Percentiles rank a stretch among this genome's conserved stretches.
phyloP scores from a whole-genome alignment of 2,888 invertebrate species.

The Stenchaetothrips biformis region DNA sequence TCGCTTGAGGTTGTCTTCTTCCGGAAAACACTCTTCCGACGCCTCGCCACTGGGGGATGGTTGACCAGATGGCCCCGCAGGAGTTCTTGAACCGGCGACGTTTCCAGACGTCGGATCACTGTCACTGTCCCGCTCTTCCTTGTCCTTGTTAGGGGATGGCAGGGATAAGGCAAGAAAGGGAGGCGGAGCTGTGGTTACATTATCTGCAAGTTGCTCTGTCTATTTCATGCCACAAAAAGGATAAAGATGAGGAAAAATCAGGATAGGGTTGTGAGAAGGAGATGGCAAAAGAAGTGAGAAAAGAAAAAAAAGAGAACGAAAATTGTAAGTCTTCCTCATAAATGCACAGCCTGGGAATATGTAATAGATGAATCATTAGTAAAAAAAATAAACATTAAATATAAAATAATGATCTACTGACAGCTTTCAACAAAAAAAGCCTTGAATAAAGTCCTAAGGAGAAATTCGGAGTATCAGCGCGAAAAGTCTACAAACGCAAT shows the following conservation, averaged over 20 bases:
- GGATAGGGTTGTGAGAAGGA: slow-evolving; percentile 13
- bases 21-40: neutral
- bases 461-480: too few relatives aligned
- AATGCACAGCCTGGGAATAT: too few relatives aligned
- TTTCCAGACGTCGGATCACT: neutral
- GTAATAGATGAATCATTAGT: too few relatives aligned
- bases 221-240: slow-evolving; percentile 25
- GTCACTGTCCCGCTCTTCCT: slow-evolving; percentile 13
- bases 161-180: slow-evolving; percentile 13
- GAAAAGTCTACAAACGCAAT: too few relatives aligned
- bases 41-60: neutral
- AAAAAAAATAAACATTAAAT: too few relatives aligned
- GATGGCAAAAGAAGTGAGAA: slow-evolving; percentile 10
- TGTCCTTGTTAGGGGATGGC: slow-evolving; percentile 12
- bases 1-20: neutral
- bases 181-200: neutral
- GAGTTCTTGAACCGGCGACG: neutral
- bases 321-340: slow-evolving; percentile 25
- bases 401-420: too few relatives aligned
- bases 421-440: too few relatives aligned
- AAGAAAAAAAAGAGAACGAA: neutral
- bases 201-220: slow-evolving; percentile 18
- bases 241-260: neutral
- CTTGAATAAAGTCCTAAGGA: too few relatives aligned
- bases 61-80: neutral